These are phyloP conservation scores for Triplophysa bombifrons DNA, from an alignment of 2,797 vertebrate species.

Conservation along the genomic window DNA sequence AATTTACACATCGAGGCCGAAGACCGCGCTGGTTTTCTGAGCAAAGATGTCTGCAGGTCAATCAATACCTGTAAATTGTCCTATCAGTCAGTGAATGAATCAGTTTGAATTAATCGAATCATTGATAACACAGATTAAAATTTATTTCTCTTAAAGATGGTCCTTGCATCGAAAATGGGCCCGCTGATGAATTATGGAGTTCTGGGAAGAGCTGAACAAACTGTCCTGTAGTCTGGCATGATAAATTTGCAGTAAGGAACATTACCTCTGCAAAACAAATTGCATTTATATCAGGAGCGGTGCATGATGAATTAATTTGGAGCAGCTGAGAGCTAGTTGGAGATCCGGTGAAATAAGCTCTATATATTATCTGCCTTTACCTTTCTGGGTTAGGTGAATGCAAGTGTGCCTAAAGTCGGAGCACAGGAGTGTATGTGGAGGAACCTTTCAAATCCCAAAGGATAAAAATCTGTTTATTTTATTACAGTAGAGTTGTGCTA, in stretches of 20 bases:
- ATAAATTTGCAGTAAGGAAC: constrained; percentile 63
- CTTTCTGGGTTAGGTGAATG: constrained; percentile 20
- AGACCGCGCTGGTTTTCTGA: not conserved
- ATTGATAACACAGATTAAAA: constrained; percentile 33
- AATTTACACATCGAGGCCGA: not conserved
- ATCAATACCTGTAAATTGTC: not conserved
- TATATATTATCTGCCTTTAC: constrained; percentile 50
- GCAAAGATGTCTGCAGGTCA: not conserved
- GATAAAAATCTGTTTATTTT: not conserved
- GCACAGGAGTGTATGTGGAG: not conserved
- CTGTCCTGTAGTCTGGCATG: constrained; percentile 53
- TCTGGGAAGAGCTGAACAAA: constrained; percentile 62
- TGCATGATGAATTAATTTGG: constrained; percentile 63
- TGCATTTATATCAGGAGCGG: constrained; percentile 60
- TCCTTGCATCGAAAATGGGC: constrained; percentile 48
- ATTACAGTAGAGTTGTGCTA: not conserved
- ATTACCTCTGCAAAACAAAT: constrained; percentile 66
- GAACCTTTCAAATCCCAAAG: constrained; percentile 1
- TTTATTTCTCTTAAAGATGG: constrained; percentile 55
- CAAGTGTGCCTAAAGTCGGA: not conserved
- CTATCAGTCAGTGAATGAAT: constrained; percentile 9
- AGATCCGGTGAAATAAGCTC: constrained; percentile 46
- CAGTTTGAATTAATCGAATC: constrained; percentile 39
- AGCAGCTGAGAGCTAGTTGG: constrained; percentile 49
- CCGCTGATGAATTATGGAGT: constrained; percentile 61